Percentiles rank a stretch among this genome's conserved stretches.
These are phyloP conservation scores for Ctenodactylus gundi DNA, from an alignment of 2,113 vertebrate species.

Conservation along the genomic window DNA sequence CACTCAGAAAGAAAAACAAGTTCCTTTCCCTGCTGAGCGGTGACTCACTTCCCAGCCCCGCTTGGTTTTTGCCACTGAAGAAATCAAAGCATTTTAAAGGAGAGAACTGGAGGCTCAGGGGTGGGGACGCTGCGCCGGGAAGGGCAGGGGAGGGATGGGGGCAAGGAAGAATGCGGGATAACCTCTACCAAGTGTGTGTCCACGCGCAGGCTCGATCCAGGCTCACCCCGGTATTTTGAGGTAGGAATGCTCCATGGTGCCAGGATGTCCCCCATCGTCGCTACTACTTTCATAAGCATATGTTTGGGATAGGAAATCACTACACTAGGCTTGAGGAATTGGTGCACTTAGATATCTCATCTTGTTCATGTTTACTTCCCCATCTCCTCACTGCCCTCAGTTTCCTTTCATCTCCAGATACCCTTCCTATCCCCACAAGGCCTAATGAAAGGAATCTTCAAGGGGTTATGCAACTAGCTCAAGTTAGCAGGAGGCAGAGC, in stretches of 20 bases:
- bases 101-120: not conserved
- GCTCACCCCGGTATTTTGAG: not conserved
- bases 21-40: conserved; percentile 56
- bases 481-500: not conserved
- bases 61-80: conserved; percentile 51
- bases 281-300: no score
- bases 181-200: not conserved
- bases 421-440: no score
- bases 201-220: not conserved
- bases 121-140: not conserved
- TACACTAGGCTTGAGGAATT: no score
- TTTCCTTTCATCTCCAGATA: no score
- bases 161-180: not conserved
- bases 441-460: not conserved
- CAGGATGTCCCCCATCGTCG: no score
- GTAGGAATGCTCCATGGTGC: conserved; percentile 3
- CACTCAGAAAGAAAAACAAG: conserved; percentile 73
- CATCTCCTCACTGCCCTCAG: no score
- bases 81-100: conserved; percentile 60
- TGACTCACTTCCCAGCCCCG: conserved; percentile 67
- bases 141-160: not conserved
- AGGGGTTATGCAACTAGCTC: not conserved
- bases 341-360: no score
- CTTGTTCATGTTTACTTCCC: no score
- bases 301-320: no score